Conservation (phyloP, 1,140 invertebrate genomes). For the Solen grandis region DNA sequence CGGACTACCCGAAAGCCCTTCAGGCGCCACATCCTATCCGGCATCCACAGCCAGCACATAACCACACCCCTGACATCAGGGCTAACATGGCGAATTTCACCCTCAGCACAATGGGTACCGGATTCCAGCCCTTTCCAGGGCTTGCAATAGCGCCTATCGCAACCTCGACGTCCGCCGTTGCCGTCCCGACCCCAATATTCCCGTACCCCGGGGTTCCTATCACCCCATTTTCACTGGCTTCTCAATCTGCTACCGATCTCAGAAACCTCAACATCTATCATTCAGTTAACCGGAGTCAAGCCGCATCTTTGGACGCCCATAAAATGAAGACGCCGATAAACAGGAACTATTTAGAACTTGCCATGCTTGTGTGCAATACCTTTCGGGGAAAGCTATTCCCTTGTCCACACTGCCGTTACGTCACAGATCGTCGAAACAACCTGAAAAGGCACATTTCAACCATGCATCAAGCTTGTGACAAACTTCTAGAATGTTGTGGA, state of each 20-base stretch:
- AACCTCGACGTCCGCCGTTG: constrained; percentile 2
- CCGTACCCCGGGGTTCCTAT: constrained; percentile 65
- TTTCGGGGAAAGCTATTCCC: constrained; percentile 78
- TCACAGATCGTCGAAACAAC: constrained; percentile 82
- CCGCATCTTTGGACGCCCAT: constrained; percentile 62
- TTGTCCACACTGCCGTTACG: constrained; percentile 80
- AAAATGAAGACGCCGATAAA: constrained; percentile 75
- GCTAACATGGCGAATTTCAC: constrained; percentile 9
- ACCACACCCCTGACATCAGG: neutral
- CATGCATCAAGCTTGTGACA: constrained; percentile 81
- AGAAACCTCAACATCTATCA: constrained; percentile 63
- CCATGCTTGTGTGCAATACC: constrained; percentile 78
- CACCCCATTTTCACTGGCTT: constrained; percentile 35
- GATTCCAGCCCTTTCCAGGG: constrained; percentile 41
- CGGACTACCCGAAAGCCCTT: constrained; percentile 41
- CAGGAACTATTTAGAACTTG: constrained; percentile 76
- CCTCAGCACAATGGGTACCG: constrained; percentile 8
- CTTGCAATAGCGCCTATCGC: constrained; percentile 29
- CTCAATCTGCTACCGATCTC: constrained; percentile 54
- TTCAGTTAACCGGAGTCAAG: constrained; percentile 52
- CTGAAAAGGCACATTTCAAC: constrained; percentile 81
- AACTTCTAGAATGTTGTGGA: constrained; percentile 81
- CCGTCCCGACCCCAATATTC: constrained; percentile 59
- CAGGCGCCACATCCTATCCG: constrained; percentile 19
- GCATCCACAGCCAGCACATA: constrained; percentile 53